phyloP scores from a whole-genome alignment of 2,113 vertebrate genomes.

The Panthera leo region DNA sequence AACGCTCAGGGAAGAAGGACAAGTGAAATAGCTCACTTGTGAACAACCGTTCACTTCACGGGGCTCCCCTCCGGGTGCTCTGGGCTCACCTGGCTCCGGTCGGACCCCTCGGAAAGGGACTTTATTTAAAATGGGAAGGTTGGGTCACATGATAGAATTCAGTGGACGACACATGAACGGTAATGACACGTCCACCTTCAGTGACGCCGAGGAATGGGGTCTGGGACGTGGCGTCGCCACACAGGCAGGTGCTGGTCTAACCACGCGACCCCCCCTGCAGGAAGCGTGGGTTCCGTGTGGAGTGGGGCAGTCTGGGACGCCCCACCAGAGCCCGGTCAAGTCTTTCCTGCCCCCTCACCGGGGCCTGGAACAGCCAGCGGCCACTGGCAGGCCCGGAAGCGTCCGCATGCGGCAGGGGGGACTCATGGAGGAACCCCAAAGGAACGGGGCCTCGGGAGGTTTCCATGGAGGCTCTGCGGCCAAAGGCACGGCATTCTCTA shows the following conservation, averaged over 20 bases:
- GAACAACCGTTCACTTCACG: too few relatives aligned
- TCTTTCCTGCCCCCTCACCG: rapidly evolving
- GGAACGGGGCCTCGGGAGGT: neutral
- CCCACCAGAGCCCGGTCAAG: rapidly evolving
- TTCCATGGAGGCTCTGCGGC: neutral
- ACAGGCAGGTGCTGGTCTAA: rapidly evolving
- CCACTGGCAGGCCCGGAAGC: too few relatives aligned
- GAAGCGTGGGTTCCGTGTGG: rapidly evolving
- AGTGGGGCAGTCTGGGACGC: rapidly evolving
- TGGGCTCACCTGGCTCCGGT: rapidly evolving
- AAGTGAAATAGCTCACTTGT: too few relatives aligned
- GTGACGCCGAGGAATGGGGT: rapidly evolving
- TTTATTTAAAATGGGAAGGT: neutral
- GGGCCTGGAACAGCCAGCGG: rapidly evolving
- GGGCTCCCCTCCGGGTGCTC: rapidly evolving
- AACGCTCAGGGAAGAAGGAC: too few relatives aligned
- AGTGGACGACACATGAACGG: rapidly evolving
- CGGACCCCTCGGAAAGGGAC: rapidly evolving
- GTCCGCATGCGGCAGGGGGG: rapidly evolving
- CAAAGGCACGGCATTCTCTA: rapidly evolving
- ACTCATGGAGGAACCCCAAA: rapidly evolving
- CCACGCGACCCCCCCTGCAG: neutral
- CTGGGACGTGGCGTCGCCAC: rapidly evolving
- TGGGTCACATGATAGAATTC: rapidly evolving
- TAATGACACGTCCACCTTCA: neutral